A percentile compares a stretch with the other conserved stretches of the same genome.
phyloP scores from a whole-genome alignment of 2,888 invertebrate genomes.

The Hydriomena furcata region DNA sequence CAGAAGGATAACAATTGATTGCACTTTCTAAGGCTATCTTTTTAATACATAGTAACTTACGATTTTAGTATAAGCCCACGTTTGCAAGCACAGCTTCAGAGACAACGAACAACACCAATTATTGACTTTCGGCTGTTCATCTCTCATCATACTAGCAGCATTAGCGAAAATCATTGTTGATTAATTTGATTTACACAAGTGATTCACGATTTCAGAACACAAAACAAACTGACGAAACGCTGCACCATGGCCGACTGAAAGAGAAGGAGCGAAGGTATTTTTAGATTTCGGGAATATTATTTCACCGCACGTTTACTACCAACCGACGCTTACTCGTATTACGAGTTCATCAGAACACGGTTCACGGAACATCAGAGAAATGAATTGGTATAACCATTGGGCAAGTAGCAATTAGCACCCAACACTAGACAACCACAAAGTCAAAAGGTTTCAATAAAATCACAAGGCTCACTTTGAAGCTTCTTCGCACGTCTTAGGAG shows the following conservation, averaged over 20 bases:
- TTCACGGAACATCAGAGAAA: no score
- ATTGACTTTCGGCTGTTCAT: constrained; percentile 21
- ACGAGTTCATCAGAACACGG: no score
- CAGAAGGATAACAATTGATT: no score
- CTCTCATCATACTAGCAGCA: constrained; percentile 22
- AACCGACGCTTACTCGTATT: background rate
- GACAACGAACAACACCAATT: constrained; percentile 17
- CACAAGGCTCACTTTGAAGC: no score
- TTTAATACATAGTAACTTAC: constrained; percentile 5
- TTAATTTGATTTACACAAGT: background rate
- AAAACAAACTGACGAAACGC: constrained; percentile 15
- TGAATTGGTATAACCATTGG: no score
- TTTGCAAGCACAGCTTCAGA: constrained; percentile 14
- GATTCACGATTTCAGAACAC: constrained; percentile 7
- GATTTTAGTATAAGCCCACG: constrained; percentile 21
- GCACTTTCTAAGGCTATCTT: no score
- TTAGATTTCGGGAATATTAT: constrained; percentile 12
- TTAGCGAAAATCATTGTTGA: constrained; percentile 23
- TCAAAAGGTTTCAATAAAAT: no score
- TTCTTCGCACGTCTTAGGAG: no score
- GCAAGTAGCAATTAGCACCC: no score
- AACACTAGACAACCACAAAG: no score
- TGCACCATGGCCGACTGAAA: constrained; percentile 11
- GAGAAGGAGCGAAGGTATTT: constrained; percentile 19
- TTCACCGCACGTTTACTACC: constrained; percentile 9